Percentiles rank a stretch among this genome's conserved stretches.
phyloP scores from a whole-genome alignment of 2,113 vertebrate genomes.

The Sinocyclocheilus maitianheensis region DNA sequence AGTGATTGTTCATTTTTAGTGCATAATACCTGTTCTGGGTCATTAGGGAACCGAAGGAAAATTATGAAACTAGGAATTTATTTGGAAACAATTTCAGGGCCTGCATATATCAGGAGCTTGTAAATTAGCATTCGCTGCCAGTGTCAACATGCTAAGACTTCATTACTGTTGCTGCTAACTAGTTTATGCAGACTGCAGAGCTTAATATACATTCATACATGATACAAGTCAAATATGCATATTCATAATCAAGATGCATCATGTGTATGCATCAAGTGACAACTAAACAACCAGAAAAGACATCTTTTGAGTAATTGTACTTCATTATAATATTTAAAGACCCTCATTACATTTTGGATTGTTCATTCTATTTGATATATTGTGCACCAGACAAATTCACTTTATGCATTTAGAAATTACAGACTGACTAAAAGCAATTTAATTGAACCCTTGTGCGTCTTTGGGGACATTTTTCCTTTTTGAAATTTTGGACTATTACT shows the following conservation, averaged over 20 bases:
- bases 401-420: neutral
- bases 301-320: neutral
- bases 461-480: too few species aligned
- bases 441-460: too few species aligned
- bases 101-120: neutral
- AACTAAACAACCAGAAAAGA: neutral
- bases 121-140: constrained; percentile 30
- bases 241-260: neutral
- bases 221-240: neutral
- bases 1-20: constrained; percentile 35
- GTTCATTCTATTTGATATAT: too few species aligned
- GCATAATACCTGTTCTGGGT: constrained; percentile 35
- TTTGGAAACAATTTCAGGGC: constrained; percentile 26
- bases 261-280: neutral
- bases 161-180: constrained; percentile 5
- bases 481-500: too few species aligned
- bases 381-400: neutral
- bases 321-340: neutral
- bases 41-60: constrained; percentile 16
- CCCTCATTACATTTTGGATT: neutral
- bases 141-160: constrained; percentile 25
- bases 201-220: neutral
- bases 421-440: neutral
- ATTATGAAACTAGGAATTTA: constrained; percentile 39
- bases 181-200: neutral